Percentiles rank a stretch among this genome's conserved stretches.
These are phyloP conservation scores for Anas bernieri DNA, from an alignment of 2,797 vertebrate genomes.

Conservation along the genomic window DNA sequence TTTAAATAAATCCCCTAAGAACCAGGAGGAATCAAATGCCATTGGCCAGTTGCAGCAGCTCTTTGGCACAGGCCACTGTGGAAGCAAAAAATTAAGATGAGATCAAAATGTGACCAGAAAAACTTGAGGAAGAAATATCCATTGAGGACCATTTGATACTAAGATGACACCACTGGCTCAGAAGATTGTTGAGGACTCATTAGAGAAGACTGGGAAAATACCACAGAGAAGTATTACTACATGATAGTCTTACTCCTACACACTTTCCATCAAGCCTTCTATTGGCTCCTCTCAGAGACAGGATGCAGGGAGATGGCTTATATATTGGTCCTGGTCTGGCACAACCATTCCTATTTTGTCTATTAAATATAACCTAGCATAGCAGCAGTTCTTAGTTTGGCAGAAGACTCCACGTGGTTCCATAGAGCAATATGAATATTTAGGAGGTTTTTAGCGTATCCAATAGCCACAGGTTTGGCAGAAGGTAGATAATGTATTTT, in stretches of 20 bases:
- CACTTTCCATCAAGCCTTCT: not conserved
- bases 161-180: not conserved
- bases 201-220: not conserved
- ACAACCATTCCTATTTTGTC: not conserved
- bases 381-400: not conserved
- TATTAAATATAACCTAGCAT: not conserved
- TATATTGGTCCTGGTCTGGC: not conserved
- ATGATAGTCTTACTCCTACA: not conserved
- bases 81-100: not conserved
- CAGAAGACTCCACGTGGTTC: accelerated
- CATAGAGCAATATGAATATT: not conserved
- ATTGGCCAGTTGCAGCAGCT: not conserved
- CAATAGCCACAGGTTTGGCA: not conserved
- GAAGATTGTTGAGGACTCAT: not conserved
- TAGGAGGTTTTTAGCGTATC: not conserved
- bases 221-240: not conserved
- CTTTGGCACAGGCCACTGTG: not conserved
- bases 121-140: not conserved
- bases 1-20: not conserved
- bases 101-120: not conserved
- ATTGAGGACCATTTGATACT: not conserved
- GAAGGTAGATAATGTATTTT: not conserved
- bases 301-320: not conserved
- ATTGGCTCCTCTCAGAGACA: not conserved
- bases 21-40: not conserved